A percentile compares a stretch with the other conserved stretches of the same genome.
These are phyloP conservation scores for Cotesia chilonis DNA, from an alignment of 1,140 invertebrate genomes.

Conservation along the genomic window DNA sequence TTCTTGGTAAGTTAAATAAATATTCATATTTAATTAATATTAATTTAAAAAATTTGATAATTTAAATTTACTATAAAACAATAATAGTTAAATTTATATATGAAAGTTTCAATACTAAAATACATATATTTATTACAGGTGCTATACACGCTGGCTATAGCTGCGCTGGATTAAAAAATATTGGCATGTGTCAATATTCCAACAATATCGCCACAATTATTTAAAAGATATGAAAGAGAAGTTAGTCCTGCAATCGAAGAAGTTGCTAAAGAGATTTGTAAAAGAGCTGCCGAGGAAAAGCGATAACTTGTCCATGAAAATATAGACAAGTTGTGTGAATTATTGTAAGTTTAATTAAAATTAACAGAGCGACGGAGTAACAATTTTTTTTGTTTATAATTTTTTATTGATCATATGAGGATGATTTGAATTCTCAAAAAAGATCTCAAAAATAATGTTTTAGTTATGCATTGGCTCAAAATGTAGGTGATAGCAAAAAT, in stretches of 20 bases:
- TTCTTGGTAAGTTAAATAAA: not conserved
- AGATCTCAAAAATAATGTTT: not conserved
- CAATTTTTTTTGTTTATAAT: not conserved
- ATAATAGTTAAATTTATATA: too few species aligned
- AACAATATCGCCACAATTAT: constrained; percentile 1
- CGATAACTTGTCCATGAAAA: constrained; percentile 23
- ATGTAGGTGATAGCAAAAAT: constrained; percentile 17
- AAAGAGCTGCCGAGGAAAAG: constrained; percentile 27
- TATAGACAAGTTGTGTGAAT: constrained; percentile 18
- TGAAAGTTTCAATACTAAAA: not conserved
- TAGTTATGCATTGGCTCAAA: constrained; percentile 10
- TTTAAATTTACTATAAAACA: too few species aligned
- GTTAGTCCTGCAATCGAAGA: constrained; percentile 27
- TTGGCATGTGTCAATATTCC: constrained; percentile 7
- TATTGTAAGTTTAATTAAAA: constrained; percentile 21
- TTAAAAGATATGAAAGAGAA: constrained; percentile 30
- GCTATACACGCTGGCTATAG: not conserved
- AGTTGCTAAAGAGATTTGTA: constrained; percentile 30
- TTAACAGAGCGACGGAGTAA: not conserved
- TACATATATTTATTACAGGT: constrained; percentile 1
- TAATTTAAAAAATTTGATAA: not conserved
- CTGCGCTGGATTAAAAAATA: constrained; percentile 13
- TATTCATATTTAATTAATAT: not conserved
- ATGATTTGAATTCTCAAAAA: not conserved
- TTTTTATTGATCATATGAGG: not conserved